Evolutionary conservation across 2,888 invertebrate species (phyloP).

Genomic region (Phyto melanocephala): DNA sequence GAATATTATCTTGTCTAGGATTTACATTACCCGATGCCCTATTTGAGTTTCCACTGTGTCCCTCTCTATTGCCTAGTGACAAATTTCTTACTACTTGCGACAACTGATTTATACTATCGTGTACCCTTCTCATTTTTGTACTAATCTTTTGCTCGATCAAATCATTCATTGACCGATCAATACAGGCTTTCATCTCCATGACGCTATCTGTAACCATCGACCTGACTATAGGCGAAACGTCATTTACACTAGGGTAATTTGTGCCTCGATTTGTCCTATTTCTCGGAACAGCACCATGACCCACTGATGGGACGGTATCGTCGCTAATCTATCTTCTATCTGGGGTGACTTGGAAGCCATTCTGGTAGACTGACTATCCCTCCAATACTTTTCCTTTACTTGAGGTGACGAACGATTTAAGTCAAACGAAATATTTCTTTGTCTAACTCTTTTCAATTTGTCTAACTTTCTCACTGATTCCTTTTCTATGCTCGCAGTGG

Average conservation of each 20-base stretch:
- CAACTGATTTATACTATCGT: neutral
- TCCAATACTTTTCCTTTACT: neutral
- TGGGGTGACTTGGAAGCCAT: neutral
- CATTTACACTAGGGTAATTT: neutral
- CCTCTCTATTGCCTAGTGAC: neutral
- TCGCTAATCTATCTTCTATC: neutral
- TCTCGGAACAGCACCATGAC: neutral
- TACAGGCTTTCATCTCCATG: neutral
- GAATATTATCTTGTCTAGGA: neutral
- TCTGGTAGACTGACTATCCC: neutral
- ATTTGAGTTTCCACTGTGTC: no score
- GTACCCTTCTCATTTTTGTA: neutral
- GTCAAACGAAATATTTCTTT: neutral
- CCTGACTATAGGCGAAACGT: neutral
- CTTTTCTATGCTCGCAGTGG: neutral
- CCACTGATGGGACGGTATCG: neutral
- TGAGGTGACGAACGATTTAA: constrained; percentile 12
- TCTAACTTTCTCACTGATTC: neutral
- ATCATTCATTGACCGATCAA: neutral
- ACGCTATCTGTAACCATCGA: neutral
- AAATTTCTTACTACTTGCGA: neutral
- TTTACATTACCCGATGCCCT: no score
- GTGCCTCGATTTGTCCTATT: neutral
- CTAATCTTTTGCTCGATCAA: neutral
- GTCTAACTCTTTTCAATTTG: neutral